These are phyloP conservation scores for Mus caroli DNA, from an alignment of 2,797 vertebrate genomes.

Conservation along the genomic window DNA sequence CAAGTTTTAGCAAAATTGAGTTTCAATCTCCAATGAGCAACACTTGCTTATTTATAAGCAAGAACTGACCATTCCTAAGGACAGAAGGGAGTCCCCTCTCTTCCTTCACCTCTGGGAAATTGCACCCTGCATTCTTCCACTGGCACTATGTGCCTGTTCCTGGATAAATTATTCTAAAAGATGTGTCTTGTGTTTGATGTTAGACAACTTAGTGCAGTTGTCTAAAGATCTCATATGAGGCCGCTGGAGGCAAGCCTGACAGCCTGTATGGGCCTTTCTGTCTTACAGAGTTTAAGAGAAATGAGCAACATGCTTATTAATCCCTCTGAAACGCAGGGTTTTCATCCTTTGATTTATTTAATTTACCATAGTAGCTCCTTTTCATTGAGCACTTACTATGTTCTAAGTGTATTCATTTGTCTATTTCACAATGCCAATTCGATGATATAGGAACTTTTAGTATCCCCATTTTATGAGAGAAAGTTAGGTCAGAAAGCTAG, in stretches of 20 bases:
- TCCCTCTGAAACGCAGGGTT: background rate
- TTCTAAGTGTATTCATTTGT: background rate
- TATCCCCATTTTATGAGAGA: background rate
- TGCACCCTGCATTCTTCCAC: background rate
- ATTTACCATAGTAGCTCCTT: background rate
- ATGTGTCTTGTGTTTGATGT: background rate
- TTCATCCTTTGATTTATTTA: background rate
- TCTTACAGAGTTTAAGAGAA: background rate
- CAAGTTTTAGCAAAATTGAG: background rate
- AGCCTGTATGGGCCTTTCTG: background rate
- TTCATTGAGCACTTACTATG: background rate
- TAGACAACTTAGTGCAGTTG: background rate
- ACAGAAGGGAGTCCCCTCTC: background rate
- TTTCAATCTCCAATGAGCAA: background rate
- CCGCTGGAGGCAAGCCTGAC: background rate
- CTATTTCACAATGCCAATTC: background rate
- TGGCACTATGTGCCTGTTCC: background rate
- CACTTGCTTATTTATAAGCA: background rate
- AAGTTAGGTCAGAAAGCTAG: background rate
- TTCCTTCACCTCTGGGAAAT: background rate
- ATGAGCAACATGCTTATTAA: background rate
- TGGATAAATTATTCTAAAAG: conserved; percentile 9
- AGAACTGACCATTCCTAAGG: background rate
- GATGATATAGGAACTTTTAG: background rate
- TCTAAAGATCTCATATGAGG: background rate